Percentiles rank a stretch among this genome's conserved stretches.
These are phyloP conservation scores for Poeciliopsis paucimaculata DNA, from an alignment of 2,797 vertebrate species.

Conservation along the genomic window DNA sequence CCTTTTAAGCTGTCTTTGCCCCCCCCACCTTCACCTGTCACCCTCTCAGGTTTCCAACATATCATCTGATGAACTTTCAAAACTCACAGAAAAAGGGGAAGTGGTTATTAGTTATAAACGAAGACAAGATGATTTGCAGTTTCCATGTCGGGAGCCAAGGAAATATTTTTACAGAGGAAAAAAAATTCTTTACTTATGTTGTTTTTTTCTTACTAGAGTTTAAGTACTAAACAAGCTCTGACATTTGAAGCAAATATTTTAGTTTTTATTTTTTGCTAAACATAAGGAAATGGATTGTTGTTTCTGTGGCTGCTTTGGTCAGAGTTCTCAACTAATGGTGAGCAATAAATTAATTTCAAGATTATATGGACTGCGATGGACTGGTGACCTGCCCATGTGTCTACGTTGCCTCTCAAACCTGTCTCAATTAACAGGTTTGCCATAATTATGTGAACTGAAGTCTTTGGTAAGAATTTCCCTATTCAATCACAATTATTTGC, in stretches of 20 bases:
- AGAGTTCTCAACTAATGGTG: not conserved
- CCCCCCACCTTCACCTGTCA: conserved; percentile 47
- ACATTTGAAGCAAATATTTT: not conserved
- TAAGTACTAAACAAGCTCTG: not conserved
- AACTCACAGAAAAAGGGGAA: conserved; percentile 50
- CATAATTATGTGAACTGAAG: not conserved
- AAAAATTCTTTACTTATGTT: not conserved
- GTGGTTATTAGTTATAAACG: conserved; percentile 19
- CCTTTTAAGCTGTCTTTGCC: conserved; percentile 34
- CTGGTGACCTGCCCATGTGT: too few relatives aligned
- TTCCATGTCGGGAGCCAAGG: conserved; percentile 31
- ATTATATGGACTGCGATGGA: not conserved
- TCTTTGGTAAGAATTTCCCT: not conserved
- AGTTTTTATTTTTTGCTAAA: not conserved
- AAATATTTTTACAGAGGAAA: conserved; percentile 1
- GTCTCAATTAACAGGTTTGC: not conserved
- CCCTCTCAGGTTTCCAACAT: conserved; percentile 56
- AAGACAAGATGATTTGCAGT: conserved; percentile 15
- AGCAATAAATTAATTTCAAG: not conserved
- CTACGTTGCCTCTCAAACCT: too few relatives aligned
- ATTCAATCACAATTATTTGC: not conserved
- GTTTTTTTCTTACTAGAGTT: not conserved
- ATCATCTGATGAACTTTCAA: conserved; percentile 65
- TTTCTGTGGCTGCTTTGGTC: not conserved
- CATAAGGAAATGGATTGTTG: not conserved